Evolutionary conservation across 1,140 invertebrate genomes (phyloP).

Genomic region (Papilio glaucus): DNA sequence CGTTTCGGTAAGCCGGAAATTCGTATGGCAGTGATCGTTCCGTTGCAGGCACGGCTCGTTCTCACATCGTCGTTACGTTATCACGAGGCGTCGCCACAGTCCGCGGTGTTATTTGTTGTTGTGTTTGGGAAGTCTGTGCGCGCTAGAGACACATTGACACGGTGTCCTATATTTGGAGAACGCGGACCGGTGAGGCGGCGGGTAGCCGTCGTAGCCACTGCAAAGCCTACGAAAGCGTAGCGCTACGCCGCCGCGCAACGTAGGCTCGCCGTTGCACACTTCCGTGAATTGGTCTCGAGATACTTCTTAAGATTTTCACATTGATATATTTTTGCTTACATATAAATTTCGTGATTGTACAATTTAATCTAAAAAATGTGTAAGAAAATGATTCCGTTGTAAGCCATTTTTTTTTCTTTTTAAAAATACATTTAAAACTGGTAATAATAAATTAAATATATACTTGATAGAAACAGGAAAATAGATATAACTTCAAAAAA

Average conservation of each 20-base stretch:
- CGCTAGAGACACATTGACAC: slow-evolving; percentile 62
- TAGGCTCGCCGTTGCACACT: slow-evolving; percentile 56
- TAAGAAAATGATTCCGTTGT: neutral
- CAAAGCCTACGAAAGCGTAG: slow-evolving; percentile 73
- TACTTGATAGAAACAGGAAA: neutral
- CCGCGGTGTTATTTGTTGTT: slow-evolving; percentile 34
- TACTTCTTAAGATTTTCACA: slow-evolving; percentile 50
- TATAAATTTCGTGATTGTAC: neutral
- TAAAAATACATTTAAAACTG: neutral
- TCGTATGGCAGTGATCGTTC: slow-evolving; percentile 66
- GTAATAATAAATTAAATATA: neutral
- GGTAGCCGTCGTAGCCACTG: slow-evolving; percentile 65
- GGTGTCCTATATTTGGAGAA: slow-evolving; percentile 66
- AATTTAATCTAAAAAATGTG: neutral
- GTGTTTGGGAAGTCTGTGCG: slow-evolving; percentile 48
- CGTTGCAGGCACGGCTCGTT: slow-evolving; percentile 49
- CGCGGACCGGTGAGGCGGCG: slow-evolving; percentile 62
- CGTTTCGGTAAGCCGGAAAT: slow-evolving; percentile 47
- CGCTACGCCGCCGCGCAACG: slow-evolving; percentile 63
- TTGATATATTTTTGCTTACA: slow-evolving; percentile 9
- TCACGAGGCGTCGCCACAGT: slow-evolving; percentile 12
- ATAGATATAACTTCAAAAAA: neutral
- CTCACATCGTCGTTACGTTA: slow-evolving; percentile 48
- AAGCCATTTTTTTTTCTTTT: neutral
- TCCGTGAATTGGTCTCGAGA: slow-evolving; percentile 63